Evolutionary conservation across 2,797 vertebrate genomes (phyloP).

Genomic region (Austrolebias charrua): DNA sequence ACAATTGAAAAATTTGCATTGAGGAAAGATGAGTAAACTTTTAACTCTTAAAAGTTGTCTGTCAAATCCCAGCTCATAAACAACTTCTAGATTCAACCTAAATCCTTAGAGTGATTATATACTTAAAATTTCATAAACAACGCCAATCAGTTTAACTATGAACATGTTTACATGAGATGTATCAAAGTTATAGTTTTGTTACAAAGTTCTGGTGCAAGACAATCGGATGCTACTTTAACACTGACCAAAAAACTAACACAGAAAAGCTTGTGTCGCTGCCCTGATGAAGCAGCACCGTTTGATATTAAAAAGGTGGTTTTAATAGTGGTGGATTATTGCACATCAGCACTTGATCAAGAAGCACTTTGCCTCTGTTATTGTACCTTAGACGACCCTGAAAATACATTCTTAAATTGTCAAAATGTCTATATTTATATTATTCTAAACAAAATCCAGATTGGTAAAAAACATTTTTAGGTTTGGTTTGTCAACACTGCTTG

Average conservation of each 20-base stretch:
- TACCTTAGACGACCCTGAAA: neutral
- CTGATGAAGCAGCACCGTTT: neutral
- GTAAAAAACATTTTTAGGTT: conserved; percentile 3
- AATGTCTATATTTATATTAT: neutral
- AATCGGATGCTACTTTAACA: neutral
- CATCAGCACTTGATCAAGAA: neutral
- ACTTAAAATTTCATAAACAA: neutral
- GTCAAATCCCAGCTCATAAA: neutral
- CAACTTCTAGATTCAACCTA: neutral
- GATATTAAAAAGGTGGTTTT: neutral
- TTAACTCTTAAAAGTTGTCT: neutral
- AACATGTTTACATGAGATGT: neutral
- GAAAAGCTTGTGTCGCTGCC: neutral
- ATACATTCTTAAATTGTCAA: conserved; percentile 9
- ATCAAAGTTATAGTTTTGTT: neutral
- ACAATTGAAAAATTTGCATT: conserved; percentile 23
- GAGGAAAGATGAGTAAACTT: neutral
- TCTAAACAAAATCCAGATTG: neutral
- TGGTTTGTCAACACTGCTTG: conserved; percentile 12
- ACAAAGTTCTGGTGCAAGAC: neutral
- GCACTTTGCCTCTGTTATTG: neutral
- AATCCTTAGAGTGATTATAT: neutral
- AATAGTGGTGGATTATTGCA: neutral
- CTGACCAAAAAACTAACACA: neutral
- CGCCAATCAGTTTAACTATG: neutral